Evolutionary conservation across 1,140 invertebrate species (phyloP).

Genomic region (Antheraea pernyi): DNA sequence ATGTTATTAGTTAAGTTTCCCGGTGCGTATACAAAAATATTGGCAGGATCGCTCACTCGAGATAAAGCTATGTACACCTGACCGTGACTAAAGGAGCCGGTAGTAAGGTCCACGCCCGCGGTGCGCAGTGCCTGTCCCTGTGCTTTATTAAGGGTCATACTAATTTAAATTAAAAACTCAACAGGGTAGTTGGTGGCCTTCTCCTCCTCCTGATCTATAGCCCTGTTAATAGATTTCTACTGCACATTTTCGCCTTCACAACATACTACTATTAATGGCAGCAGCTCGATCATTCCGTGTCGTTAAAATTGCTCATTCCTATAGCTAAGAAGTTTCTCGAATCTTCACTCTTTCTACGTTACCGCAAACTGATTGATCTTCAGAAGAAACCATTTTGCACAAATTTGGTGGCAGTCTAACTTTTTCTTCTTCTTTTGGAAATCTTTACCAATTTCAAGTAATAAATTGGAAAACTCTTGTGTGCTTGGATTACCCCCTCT

Average conservation of each 20-base stretch:
- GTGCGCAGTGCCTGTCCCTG: constrained; percentile 32
- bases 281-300: too few relatives aligned
- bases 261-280: too few relatives aligned
- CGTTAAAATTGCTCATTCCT: constrained; percentile 24
- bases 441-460: constrained; percentile 13
- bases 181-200: constrained; percentile 25
- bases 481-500: constrained; percentile 24
- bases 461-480: constrained; percentile 31
- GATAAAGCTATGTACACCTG: constrained; percentile 40
- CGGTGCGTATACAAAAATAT: constrained; percentile 24
- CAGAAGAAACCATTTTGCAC: too few relatives aligned
- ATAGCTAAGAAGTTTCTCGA: neutral
- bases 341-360: neutral
- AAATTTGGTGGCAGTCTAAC: neutral
- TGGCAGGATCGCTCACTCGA: constrained; percentile 36
- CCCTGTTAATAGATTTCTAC: too few relatives aligned
- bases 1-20: too few relatives aligned
- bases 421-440: constrained; percentile 2
- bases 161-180: constrained; percentile 32
- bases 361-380: too few relatives aligned
- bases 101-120: constrained; percentile 29
- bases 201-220: too few relatives aligned
- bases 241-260: too few relatives aligned
- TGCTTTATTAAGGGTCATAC: constrained; percentile 36
- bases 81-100: constrained; percentile 33